Percentiles rank a stretch among this genome's conserved stretches.
Evolutionary conservation across 2,113 vertebrate species (phyloP).

Genomic region (Pangasianodon hypophthalmus): DNA sequence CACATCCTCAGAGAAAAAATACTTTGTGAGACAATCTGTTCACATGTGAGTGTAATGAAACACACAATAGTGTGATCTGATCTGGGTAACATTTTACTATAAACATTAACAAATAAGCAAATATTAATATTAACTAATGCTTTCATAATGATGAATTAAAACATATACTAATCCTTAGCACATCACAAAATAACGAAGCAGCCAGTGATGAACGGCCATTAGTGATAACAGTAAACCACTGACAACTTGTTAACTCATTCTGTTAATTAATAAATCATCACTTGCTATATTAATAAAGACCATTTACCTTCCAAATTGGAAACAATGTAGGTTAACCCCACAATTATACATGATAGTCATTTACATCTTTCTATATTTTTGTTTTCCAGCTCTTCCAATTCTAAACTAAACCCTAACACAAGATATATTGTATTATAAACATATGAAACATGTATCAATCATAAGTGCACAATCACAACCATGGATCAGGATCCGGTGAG

Average conservation of each 20-base stretch:
- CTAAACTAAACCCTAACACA: background rate
- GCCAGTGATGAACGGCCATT: background rate
- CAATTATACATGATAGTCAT: background rate
- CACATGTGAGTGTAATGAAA: background rate
- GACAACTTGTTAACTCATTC: background rate
- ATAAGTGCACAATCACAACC: no score
- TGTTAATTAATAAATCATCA: background rate
- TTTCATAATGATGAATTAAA: background rate
- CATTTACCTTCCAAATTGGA: background rate
- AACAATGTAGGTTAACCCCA: background rate
- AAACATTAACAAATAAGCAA: background rate
- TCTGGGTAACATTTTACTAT: background rate
- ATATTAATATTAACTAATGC: background rate
- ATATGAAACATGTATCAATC: no score
- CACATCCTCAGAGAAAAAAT: conserved; percentile 79
- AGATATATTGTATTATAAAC: background rate
- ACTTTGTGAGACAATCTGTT: background rate
- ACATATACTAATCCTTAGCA: background rate
- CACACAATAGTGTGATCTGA: background rate
- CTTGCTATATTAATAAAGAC: background rate
- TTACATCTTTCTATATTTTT: background rate
- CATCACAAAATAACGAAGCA: background rate
- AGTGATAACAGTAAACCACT: background rate
- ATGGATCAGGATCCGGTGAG: no score
- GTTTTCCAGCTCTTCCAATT: background rate